These are phyloP conservation scores for Drosophila biarmipes DNA, from an alignment of 1,140 invertebrate species.

Conservation along the genomic window DNA sequence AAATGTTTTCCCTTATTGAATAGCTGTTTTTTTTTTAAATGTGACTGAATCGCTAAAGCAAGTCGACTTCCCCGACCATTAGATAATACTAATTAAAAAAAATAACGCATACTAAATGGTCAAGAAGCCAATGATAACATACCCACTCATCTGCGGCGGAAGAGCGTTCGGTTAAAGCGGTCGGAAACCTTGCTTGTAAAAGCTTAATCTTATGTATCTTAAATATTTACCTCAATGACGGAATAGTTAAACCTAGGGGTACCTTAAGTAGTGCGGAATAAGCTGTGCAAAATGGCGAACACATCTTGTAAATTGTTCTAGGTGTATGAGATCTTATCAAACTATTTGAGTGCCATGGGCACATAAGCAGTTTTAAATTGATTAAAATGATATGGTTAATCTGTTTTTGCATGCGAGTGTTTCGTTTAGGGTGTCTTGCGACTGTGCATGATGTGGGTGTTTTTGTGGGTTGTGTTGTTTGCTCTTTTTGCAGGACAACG, in stretches of 20 bases:
- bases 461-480: slow-evolving; percentile 12
- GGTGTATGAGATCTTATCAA: background rate
- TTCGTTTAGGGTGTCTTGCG: background rate
- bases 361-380: background rate
- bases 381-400: background rate
- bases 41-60: background rate
- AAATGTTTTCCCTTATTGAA: background rate
- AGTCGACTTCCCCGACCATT: too few species aligned
- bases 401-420: slow-evolving; percentile 15
- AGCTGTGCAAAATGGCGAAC: background rate
- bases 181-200: too few species aligned
- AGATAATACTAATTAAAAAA: too few species aligned
- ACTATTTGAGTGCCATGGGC: background rate
- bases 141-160: too few species aligned
- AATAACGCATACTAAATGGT: too few species aligned
- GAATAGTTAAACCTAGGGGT: too few species aligned
- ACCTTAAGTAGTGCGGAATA: background rate
- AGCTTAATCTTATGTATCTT: too few species aligned
- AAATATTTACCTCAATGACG: too few species aligned
- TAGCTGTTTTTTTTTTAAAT: background rate
- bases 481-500: slow-evolving; percentile 11
- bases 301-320: background rate
- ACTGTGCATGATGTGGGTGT: slow-evolving; percentile 12
- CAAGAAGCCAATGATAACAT: too few species aligned
- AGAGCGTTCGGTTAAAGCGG: too few species aligned